phyloP scores from a whole-genome alignment of 1,140 invertebrate species.

The Bilobella aurantiaca region DNA sequence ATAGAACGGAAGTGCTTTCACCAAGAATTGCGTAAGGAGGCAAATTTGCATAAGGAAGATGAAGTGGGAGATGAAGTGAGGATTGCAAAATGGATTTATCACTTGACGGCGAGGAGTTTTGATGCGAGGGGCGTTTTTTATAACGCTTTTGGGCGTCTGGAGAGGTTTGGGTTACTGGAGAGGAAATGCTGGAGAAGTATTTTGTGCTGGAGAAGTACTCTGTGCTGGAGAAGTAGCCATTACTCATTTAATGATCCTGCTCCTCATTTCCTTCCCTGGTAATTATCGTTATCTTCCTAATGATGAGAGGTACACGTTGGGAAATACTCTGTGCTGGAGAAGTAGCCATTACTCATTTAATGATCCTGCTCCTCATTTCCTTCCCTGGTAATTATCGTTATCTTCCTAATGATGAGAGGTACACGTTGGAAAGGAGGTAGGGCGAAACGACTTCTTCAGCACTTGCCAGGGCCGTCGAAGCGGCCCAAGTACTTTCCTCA shows the following conservation, averaged over 20 bases:
- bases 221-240: background rate
- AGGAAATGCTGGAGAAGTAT: too few species aligned
- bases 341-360: slow-evolving; percentile 8
- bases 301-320: background rate
- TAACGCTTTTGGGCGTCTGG: too few species aligned
- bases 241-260: slow-evolving; percentile 8
- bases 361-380: slow-evolving; percentile 8
- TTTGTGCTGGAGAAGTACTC: background rate
- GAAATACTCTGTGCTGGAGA: background rate
- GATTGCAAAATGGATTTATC: background rate
- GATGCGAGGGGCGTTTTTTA: too few species aligned
- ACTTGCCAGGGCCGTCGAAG: background rate
- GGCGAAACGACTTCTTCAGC: background rate
- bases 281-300: background rate
- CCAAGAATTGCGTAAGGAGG: too few species aligned
- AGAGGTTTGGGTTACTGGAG: too few species aligned
- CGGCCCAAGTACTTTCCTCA: too few species aligned
- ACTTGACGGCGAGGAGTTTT: background rate
- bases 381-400: slow-evolving; percentile 5
- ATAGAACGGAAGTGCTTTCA: too few species aligned
- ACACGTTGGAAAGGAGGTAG: background rate
- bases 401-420: background rate
- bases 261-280: background rate
- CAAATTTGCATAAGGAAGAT: background rate
- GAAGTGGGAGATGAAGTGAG: too few species aligned